Evolutionary conservation across 2,113 vertebrate species (phyloP), one percentile per base, ranked within the genome.

Genomic region (Chelonoidis abingdonii): DNA sequence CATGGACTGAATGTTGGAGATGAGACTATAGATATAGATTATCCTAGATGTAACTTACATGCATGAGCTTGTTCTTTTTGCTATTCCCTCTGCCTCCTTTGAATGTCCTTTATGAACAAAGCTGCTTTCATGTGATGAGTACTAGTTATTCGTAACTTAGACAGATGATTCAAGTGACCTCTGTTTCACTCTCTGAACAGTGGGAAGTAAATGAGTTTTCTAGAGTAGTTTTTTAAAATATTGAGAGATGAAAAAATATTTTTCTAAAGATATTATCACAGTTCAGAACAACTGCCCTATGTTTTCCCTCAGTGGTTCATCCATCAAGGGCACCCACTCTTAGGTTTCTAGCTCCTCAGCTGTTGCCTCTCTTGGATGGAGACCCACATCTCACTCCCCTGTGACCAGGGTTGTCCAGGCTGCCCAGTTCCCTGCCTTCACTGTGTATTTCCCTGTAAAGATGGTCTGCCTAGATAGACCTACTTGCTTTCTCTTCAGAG

Each of bases 191-290:
- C 11, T 86, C 41, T 85, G 41, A 47, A 80, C 81, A 50, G 65
- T 47, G 93, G 21, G 31, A 83, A 84, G 38, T 72, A 29, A 54
- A 88, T 25, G 17, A 83, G 83, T 93, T 90, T 95, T 94, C 19
- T 78, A 56, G 54, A 85, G 19, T 75, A 89, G 27, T 95, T 87
- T 92, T 57, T 0, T 27, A 31, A 86, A 59, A 44, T 83, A 27
- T 0, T 1, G 16, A 57, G 6, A 5, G 4, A 59, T 6, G 57
- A 59, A 59, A 59, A 59, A 31, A 29, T 59, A 59, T 59, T 59
- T 59, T 59, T 13, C 57, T 59, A 59, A 59, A 59, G 57, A 31
- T 59, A 29, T 59, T 59, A 25, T 59, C 57, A 59, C 12, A 29
- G 27, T 59, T 59, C 12, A 59, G 57, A 29, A 59, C 57, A 59